Base-by-base conservation (phyloP, 64 coral and sea anemone species). In the Pocillopora damicornis region DNA sequence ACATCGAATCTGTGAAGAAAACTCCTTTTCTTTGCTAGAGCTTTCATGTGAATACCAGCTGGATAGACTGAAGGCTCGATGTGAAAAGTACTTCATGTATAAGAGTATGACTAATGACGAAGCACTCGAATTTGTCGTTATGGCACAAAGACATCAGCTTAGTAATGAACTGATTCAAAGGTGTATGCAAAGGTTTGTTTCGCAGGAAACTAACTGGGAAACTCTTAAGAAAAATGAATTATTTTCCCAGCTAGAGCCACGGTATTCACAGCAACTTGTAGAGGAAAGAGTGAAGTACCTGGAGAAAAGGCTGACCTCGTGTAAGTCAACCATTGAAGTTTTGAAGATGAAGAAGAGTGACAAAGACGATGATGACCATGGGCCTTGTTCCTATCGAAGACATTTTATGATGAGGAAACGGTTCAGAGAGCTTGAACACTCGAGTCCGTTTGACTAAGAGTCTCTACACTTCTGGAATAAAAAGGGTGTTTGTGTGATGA, bases 31-130 rank as follows among this genome's bases (percentile, higher is more conserved):
- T 51, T 78, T 88, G 16, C 60, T 88, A 16, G 87, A 88, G 16
- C 75, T 88, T 22, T 38, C 87, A 26, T 76, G 76, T 66, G 60
- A 88, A 37, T 88, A 78, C 42, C 87, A 88, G 74, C 61, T 88
- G 37, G 87, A 88, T 8, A 14, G 62, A 67, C 42, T 88, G 75
- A 88, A 38, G 56, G 59, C 35, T 45, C 87, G 87, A 15, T 88
- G 87, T 18, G 87, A 88, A 60, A 64, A 63, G 16, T 76, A 51
- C 37, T 78, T 78, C 9, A 17, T 88, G 16, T 17, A 57, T 20
- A 78, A 67, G 17, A 75, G 56, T 14, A 79, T 65, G 59, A 78
- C 75, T 22, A 57, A 68, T 5, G 75, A 63, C 0, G 63, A 88
- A 79, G 87, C 61, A 30, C 10, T 88, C 1, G 61, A 51, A 16